These are phyloP conservation scores for Drosophila macrospina DNA, from an alignment of 2,888 invertebrate species.

Conservation along the genomic window DNA sequence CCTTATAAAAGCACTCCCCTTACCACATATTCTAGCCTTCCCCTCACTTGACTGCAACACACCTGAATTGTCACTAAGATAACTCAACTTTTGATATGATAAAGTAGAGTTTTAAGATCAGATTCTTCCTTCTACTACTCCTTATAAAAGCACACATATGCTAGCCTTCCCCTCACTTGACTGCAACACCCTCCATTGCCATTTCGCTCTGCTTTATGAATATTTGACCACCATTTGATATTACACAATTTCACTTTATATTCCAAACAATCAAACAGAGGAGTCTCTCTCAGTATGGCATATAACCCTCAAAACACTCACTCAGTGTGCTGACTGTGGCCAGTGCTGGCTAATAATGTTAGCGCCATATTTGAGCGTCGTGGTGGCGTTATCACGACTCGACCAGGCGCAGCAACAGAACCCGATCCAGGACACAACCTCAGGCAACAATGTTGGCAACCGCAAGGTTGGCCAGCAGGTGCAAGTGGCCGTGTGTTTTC, in stretches of 20 bases:
- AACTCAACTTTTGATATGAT: too few relatives aligned
- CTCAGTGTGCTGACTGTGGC: background rate
- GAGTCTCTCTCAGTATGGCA: constrained; percentile 14
- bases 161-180: background rate
- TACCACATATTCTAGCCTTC: background rate
- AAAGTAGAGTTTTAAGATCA: too few relatives aligned
- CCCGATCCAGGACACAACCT: constrained; percentile 11
- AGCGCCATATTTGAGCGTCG: constrained; percentile 71
- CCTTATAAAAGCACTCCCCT: too few relatives aligned
- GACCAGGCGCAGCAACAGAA: constrained; percentile 27
- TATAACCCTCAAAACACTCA: constrained; percentile 9
- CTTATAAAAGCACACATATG: background rate
- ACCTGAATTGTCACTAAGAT: background rate
- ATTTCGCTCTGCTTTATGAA: constrained; percentile 1
- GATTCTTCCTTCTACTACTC: background rate
- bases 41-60: background rate
- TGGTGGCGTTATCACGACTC: constrained; percentile 66
- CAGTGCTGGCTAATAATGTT: constrained; percentile 65
- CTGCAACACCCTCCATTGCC: background rate
- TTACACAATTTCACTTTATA: constrained; percentile 43
- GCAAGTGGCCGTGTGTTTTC: constrained; percentile 57
- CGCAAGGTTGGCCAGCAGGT: constrained; percentile 61
- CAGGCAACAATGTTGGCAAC: constrained; percentile 61
- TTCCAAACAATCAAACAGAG: constrained; percentile 36
- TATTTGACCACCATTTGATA: constrained; percentile 31